These are phyloP conservation scores for Platichthys stellatus DNA, from an alignment of 2,113 vertebrate genomes.

Conservation along the genomic window DNA sequence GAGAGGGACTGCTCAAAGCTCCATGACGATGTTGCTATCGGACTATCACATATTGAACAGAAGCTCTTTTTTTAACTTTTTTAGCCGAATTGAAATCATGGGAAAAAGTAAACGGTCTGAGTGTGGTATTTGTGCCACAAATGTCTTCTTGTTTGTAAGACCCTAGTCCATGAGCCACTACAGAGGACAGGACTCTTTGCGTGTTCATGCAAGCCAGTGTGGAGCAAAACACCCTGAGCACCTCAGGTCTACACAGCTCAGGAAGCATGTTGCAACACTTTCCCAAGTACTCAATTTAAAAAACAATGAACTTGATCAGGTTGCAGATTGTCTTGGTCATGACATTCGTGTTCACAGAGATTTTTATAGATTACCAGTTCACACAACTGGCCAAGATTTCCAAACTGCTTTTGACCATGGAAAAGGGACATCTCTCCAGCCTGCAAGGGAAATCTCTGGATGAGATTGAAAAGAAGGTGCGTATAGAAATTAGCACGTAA, in stretches of 20 bases:
- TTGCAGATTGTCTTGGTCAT: conserved; percentile 30
- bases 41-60: conserved; percentile 42
- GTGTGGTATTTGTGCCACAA: conserved; percentile 18
- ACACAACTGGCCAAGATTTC: conserved; percentile 29
- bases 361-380: conserved; percentile 17
- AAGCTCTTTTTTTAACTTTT: conserved; percentile 50
- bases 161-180: conserved; percentile 31
- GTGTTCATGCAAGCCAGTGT: conserved; percentile 22
- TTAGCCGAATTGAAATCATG: conserved; percentile 37
- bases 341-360: conserved; percentile 10
- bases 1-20: conserved; percentile 25
- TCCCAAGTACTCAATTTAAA: conserved; percentile 34
- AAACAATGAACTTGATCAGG: conserved; percentile 29
- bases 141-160: conserved; percentile 51
- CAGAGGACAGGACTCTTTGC: conserved; percentile 32
- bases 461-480: conserved; percentile 29
- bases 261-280: conserved; percentile 21
- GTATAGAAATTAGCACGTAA: background rate
- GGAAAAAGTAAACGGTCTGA: conserved; percentile 38
- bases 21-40: conserved; percentile 31
- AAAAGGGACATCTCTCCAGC: conserved; percentile 17
- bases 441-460: conserved; percentile 24
- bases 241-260: background rate
- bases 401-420: conserved; percentile 24
- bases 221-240: conserved; percentile 36